Percentiles rank a stretch among this genome's conserved stretches.
These are phyloP conservation scores for Mixornis gularis DNA, from an alignment of 2,113 vertebrate species.

Conservation along the genomic window DNA sequence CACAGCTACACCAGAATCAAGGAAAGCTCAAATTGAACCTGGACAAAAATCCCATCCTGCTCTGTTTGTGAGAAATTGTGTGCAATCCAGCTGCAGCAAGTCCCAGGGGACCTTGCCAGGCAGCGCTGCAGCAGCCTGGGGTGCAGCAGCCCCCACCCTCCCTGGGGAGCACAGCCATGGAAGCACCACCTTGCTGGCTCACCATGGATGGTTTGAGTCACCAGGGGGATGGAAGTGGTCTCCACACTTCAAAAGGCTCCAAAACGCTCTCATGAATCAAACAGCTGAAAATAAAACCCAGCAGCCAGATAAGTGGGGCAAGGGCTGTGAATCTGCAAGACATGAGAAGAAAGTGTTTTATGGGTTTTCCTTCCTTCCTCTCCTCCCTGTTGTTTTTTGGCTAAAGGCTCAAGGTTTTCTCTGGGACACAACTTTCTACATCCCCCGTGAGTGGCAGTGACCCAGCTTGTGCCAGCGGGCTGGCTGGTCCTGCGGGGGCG, in stretches of 20 bases:
- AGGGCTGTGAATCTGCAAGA: not conserved
- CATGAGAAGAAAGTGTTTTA: not conserved
- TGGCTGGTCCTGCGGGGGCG: not conserved
- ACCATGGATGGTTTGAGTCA: fast-evolving
- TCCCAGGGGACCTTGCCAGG: not conserved
- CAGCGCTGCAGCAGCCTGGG: fast-evolving
- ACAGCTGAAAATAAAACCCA: not conserved
- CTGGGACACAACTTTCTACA: not conserved
- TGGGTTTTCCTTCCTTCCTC: not conserved
- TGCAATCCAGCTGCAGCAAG: not conserved
- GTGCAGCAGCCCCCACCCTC: not conserved
- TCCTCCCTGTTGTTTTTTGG: not conserved
- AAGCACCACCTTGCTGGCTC: not conserved
- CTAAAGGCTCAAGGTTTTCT: not conserved
- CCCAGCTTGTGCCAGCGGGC: not conserved
- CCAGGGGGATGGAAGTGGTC: not conserved
- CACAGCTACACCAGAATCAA: fast-evolving
- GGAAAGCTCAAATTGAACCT: not conserved
- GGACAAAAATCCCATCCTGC: not conserved
- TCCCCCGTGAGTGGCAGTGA: not conserved
- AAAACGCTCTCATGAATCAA: not conserved
- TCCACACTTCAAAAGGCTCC: not conserved
- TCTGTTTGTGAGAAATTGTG: not conserved
- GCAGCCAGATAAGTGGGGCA: not conserved
- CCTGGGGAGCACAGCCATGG: not conserved